phyloP scores from a whole-genome alignment of 2,797 vertebrate species.

The Chromobotia macracanthus region DNA sequence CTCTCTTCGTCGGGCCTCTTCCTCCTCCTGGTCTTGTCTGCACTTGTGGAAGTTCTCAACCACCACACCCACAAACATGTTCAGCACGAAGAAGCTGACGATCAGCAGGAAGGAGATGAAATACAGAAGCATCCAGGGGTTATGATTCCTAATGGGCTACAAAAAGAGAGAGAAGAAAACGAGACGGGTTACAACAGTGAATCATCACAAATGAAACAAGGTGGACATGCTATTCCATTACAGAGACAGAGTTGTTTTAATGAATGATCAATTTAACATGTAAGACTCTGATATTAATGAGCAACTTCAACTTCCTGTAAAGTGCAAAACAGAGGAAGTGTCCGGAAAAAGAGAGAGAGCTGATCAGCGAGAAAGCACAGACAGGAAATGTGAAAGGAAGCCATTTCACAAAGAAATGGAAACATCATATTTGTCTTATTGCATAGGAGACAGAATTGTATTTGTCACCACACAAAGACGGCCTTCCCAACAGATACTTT shows the following conservation, averaged over 20 bases:
- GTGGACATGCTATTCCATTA: not conserved
- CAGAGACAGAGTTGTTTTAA: not conserved
- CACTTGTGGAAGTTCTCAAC: conserved; percentile 99
- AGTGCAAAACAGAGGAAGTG: not conserved
- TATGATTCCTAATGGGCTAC: conserved; percentile 84
- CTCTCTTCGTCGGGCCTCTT: conserved; percentile 89
- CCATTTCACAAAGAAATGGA: conserved; percentile 17
- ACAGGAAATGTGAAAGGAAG: conserved; percentile 3
- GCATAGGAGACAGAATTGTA: conserved; percentile 10
- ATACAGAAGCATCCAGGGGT: conserved; percentile 97
- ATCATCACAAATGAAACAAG: not conserved
- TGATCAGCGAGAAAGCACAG: conserved; percentile 5
- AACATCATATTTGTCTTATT: conserved; percentile 21
- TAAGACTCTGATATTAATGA: not conserved
- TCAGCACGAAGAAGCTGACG: conserved; percentile 97
- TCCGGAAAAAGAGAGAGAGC: conserved; percentile 6
- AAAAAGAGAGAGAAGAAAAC: conserved; percentile 16
- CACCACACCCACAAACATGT: conserved; percentile 98
- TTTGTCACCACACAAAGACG: conserved; percentile 23
- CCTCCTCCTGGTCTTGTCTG: conserved; percentile 94
- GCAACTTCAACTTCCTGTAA: not conserved
- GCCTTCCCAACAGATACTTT: conserved; percentile 10
- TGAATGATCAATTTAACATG: not conserved
- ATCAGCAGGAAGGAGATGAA: conserved; percentile 99
- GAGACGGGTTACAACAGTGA: not conserved